Conservation (phyloP, 2,888 invertebrate species). For the Amblyjoppa fuscipennis region DNA sequence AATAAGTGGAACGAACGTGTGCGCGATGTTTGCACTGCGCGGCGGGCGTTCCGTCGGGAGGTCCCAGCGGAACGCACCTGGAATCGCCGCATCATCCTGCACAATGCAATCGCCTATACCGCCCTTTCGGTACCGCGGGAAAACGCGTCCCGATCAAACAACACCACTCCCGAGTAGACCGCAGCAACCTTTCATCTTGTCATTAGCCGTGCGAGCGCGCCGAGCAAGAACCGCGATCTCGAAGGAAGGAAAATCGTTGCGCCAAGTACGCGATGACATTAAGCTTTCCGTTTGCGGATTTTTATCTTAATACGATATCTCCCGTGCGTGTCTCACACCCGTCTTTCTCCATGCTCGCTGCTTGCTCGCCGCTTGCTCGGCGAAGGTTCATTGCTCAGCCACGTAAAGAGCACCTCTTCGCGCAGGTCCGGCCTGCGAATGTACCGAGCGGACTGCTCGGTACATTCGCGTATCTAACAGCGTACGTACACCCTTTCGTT, state of each 20-base stretch:
- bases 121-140: slow-evolving; percentile 20
- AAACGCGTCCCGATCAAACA: slow-evolving; percentile 59
- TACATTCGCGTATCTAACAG: slow-evolving; percentile 30
- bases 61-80: slow-evolving; percentile 38
- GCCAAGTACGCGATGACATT: slow-evolving; percentile 77
- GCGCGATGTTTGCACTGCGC: not conserved
- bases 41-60: not conserved
- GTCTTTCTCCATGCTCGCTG: slow-evolving; percentile 45
- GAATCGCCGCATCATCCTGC: slow-evolving; percentile 12
- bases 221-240: slow-evolving; percentile 28
- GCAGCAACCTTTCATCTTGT: slow-evolving; percentile 46
- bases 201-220: slow-evolving; percentile 32
- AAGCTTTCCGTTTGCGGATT: slow-evolving; percentile 76
- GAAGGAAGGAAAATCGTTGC: slow-evolving; percentile 71
- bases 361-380: not conserved
- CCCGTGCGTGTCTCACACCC: slow-evolving; percentile 64
- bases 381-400: slow-evolving; percentile 34
- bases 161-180: slow-evolving; percentile 22
- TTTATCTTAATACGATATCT: slow-evolving; percentile 79
- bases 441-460: slow-evolving; percentile 23
- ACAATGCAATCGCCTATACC: not conserved
- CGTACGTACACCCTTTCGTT: slow-evolving; percentile 5
- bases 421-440: not conserved
- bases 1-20: not conserved
- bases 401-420: slow-evolving; percentile 34